These are phyloP conservation scores for Ascidia mentula DNA, from an alignment of 23 tunicate genomes.

Conservation along the genomic window DNA sequence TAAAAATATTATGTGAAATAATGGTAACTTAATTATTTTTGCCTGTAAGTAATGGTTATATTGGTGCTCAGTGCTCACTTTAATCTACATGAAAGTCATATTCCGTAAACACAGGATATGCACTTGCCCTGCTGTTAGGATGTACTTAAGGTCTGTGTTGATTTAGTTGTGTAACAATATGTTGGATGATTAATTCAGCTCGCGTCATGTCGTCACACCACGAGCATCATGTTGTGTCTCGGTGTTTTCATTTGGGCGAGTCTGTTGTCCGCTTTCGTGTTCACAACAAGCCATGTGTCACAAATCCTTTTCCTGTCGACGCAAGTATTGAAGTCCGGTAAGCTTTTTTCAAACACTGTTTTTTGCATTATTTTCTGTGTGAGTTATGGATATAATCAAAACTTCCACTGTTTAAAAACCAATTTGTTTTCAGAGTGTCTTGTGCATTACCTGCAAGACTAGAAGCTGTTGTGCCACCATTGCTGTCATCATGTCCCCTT, in stretches of 20 bases:
- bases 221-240: constrained; percentile 34
- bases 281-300: constrained; percentile 58
- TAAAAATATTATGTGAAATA: too few relatives aligned
- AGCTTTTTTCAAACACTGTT: neutral
- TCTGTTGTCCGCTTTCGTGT: constrained; percentile 28
- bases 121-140: too few relatives aligned
- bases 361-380: neutral
- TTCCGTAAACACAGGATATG: too few relatives aligned
- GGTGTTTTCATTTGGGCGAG: constrained; percentile 42
- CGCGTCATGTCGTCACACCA: constrained; percentile 14
- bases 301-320: constrained; percentile 69
- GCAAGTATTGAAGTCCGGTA: constrained; percentile 27
- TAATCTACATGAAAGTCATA: too few relatives aligned
- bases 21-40: too few relatives aligned
- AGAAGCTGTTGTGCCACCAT: constrained; percentile 34
- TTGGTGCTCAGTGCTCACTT: too few relatives aligned
- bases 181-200: too few relatives aligned
- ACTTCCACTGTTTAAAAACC: too few relatives aligned
- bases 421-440: constrained; percentile 10
- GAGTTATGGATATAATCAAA: too few relatives aligned
- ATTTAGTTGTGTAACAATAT: too few relatives aligned
- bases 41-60: too few relatives aligned
- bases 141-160: too few relatives aligned
- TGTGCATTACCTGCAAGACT: constrained; percentile 53
- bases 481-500: constrained; percentile 66